Conservation (phyloP, 2,888 invertebrate genomes). For the Odontocolon sp. region DNA sequence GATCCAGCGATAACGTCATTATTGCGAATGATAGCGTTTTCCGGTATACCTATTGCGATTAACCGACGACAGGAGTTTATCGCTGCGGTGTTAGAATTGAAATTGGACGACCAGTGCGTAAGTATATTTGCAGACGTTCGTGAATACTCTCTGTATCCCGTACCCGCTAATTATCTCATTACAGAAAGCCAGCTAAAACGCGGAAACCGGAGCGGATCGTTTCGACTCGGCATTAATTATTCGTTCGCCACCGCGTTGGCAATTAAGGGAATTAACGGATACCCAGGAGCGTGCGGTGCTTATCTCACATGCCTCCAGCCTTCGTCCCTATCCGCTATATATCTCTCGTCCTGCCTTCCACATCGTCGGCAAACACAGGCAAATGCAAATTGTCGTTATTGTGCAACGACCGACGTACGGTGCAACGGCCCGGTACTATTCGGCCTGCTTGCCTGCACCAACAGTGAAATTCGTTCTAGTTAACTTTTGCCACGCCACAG, state of each 20-base stretch:
- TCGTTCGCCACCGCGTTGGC: conserved; percentile 62
- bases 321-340: background rate
- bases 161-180: conserved; percentile 67
- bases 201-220: conserved; percentile 70
- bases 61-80: conserved; percentile 36
- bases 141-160: conserved; percentile 14
- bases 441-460: conserved; percentile 5
- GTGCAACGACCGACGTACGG: conserved; percentile 65
- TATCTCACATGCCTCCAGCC: conserved; percentile 40
- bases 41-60: conserved; percentile 33
- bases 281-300: conserved; percentile 45
- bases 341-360: background rate
- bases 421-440: conserved; percentile 43
- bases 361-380: background rate
- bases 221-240: conserved; percentile 69
- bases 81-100: background rate
- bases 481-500: conserved; percentile 30
- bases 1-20: conserved; percentile 27
- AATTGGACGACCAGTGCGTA: background rate
- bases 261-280: conserved; percentile 74
- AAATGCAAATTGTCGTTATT: conserved; percentile 62
- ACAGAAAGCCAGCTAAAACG: conserved; percentile 60
- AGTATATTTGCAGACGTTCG: background rate
- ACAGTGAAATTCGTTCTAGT: conserved; percentile 70
- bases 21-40: conserved; percentile 18